These are phyloP conservation scores for Ceratina japonica DNA, from an alignment of 1,140 invertebrate species.

Conservation along the genomic window DNA sequence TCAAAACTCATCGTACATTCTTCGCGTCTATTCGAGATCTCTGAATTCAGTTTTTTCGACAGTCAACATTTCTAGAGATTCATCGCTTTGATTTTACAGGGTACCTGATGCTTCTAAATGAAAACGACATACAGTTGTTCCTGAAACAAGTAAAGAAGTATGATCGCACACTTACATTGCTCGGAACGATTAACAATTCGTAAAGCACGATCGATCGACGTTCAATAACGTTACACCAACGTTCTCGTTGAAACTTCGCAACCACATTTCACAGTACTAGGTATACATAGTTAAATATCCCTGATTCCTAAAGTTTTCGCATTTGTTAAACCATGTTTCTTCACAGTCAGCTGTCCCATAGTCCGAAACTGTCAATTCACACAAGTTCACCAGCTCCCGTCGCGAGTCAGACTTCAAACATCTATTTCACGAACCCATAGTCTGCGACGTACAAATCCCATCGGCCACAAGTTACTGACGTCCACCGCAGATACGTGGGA, in stretches of 20 bases:
- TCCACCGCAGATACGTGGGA: neutral
- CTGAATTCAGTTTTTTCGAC: no score
- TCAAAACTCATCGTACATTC: no score
- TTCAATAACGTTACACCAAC: neutral
- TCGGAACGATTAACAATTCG: neutral
- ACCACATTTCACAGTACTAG: neutral
- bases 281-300: neutral
- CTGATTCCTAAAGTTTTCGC: neutral
- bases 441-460: neutral
- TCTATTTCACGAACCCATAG: neutral
- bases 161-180: conserved; percentile 7
- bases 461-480: neutral
- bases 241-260: neutral
- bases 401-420: neutral
- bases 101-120: no score
- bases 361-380: neutral
- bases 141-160: neutral
- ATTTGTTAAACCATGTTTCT: neutral
- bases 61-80: neutral
- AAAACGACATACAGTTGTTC: neutral
- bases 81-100: no score
- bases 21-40: no score
- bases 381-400: neutral
- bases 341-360: neutral
- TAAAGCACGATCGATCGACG: neutral